Evolutionary conservation across 1,140 invertebrate species (phyloP), one percentile per base, ranked within the genome.

Genomic region (Dinothrombium tinctorium): DNA sequence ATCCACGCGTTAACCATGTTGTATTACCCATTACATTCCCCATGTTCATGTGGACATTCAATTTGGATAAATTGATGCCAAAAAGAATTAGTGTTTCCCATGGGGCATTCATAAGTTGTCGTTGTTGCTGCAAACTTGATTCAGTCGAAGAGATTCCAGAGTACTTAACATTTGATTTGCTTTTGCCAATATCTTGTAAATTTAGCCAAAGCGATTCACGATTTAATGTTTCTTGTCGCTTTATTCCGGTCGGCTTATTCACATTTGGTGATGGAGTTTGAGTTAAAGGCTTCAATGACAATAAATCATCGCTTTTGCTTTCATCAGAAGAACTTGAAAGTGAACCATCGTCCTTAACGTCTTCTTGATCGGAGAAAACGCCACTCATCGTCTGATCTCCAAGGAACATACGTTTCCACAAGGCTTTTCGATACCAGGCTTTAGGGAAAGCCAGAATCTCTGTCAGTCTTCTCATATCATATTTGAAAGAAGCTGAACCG

Each of bases 21-120:
- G 90, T 86, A 56, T 92, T 92, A 17, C 89, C 89, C 81, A 94
- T 94, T 1, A 94, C 86, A 56, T 94, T 95, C 15, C 86, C 84
- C 82, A 96, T 96, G 59, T 94, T 94, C 78, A 95, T 92, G 52
- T 90, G 82, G 14, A 95, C 78, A 58, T 92, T 89, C 19, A 95
- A 63, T 49, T 78, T 74, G 4, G 83, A 87, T 51, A 95, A 82
- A 61, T 92, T 94, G 9, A 95, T 74, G 1, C 83, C 82, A 64
- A 94, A 90, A 24, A 95, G 59, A 2, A 95, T 86, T 12, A 94
- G 60, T 3, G 87, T 94, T 59, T 94, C 83, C 89, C 87, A 95
- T 5, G 60, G 51, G 8, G 28, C 28, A 21, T 31, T 32, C 26
- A 31, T 31, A 11, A 33, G 14, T n/a, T 32, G 39, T 32, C 28